A percentile compares a stretch with the other conserved stretches of the same genome.
phyloP scores from a whole-genome alignment of 2,888 invertebrate species.

The Phaedon cochleariae region DNA sequence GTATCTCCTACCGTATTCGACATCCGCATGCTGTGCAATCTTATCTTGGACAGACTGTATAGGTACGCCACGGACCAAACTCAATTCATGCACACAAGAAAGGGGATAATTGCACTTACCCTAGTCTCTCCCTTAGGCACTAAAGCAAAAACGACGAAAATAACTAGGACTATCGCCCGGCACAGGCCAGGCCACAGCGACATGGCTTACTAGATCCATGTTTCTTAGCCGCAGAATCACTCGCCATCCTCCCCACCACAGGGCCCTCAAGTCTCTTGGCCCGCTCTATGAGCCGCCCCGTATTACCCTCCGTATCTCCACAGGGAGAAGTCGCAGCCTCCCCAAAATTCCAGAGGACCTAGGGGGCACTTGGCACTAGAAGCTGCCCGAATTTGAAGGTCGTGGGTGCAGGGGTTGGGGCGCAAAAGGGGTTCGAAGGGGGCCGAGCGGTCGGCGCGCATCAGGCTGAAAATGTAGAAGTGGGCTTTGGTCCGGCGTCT shows the following conservation, averaged over 20 bases:
- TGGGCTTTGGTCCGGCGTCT: conserved; percentile 55
- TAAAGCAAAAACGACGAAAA: conserved; percentile 51
- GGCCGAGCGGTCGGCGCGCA: conserved; percentile 54
- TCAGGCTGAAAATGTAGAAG: conserved; percentile 48
- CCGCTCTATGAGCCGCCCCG: conserved; percentile 34
- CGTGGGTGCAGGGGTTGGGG: conserved; percentile 27
- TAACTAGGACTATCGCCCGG: conserved; percentile 57
- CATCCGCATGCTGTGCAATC: too few species aligned
- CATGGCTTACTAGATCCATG: conserved; percentile 62
- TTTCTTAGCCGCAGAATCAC: conserved; percentile 52
- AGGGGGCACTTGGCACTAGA: not conserved
- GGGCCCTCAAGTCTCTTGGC: conserved; percentile 43
- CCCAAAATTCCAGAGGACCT: conserved; percentile 15
- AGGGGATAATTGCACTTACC: conserved; percentile 50
- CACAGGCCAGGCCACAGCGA: conserved; percentile 61
- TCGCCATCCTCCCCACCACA: conserved; percentile 52
- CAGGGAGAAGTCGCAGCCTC: conserved; percentile 16
- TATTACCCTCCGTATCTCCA: conserved; percentile 38
- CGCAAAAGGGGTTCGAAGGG: conserved; percentile 46
- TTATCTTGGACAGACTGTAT: too few species aligned
- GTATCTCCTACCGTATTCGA: too few species aligned
- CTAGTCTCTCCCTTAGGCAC: conserved; percentile 47
- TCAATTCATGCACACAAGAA: conserved; percentile 27
- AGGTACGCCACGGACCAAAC: not conserved
- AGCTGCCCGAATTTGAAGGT: conserved; percentile 35